phyloP scores from a whole-genome alignment of 2,888 invertebrate species.

The Ochropacha duplaris region DNA sequence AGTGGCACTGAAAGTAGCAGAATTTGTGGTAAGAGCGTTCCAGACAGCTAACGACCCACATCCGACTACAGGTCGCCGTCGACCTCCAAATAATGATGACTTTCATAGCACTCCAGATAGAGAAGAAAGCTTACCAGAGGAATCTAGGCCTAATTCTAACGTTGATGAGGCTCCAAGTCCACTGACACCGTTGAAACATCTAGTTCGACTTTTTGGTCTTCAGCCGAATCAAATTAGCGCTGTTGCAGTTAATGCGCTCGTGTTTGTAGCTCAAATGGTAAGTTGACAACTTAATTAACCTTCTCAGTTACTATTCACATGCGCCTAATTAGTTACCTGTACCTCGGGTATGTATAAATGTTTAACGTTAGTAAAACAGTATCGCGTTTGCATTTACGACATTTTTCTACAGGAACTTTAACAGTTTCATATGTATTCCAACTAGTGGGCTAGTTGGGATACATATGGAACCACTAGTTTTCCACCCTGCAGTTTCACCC shows the following conservation, averaged over 20 bases:
- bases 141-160: slow-evolving; percentile 45
- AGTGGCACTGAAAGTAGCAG: slow-evolving; percentile 72
- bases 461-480: no score
- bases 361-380: no score
- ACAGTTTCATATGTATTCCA: no score
- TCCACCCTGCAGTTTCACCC: no score
- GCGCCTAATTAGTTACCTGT: not conserved
- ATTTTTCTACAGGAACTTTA: no score
- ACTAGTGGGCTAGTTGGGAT: no score
- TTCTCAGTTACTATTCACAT: not conserved
- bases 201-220: slow-evolving; percentile 88
- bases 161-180: slow-evolving; percentile 80
- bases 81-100: slow-evolving; percentile 32
- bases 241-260: slow-evolving; percentile 91
- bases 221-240: slow-evolving; percentile 90
- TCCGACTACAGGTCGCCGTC: slow-evolving; percentile 28
- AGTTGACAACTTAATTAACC: slow-evolving; percentile 36
- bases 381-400: no score
- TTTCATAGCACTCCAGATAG: slow-evolving; percentile 30
- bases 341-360: not conserved
- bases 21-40: slow-evolving; percentile 73
- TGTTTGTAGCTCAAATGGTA: slow-evolving; percentile 93
- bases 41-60: slow-evolving; percentile 49
- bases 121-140: slow-evolving; percentile 39
- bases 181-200: slow-evolving; percentile 63